Conservation (phyloP, 2,888 invertebrate genomes). For the Sabatieria punctata region DNA sequence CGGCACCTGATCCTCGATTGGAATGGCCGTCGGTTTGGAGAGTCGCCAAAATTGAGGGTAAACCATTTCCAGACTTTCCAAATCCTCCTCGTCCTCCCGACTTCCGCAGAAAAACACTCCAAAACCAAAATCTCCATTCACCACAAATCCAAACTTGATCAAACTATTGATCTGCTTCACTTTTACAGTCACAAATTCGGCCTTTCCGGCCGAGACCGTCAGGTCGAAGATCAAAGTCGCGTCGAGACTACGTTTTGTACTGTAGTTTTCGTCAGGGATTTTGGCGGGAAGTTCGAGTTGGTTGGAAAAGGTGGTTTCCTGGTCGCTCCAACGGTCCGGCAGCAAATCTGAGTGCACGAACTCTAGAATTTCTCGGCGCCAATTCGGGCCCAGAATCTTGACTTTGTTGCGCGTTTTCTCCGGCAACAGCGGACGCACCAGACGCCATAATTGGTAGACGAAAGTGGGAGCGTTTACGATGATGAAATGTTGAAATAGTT, state of each 20-base stretch:
- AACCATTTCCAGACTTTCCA: neutral
- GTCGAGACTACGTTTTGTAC: neutral
- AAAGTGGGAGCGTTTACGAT: neutral
- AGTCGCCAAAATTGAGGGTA: neutral
- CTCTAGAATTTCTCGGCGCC: neutral
- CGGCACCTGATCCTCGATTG: neutral
- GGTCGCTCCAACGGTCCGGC: neutral
- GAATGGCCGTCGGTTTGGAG: neutral
- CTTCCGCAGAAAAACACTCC: neutral
- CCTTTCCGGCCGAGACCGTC: neutral
- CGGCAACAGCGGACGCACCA: neutral
- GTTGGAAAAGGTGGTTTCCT: too few relatives aligned
- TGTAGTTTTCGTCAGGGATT: neutral
- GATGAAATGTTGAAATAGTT: neutral
- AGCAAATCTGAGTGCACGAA: neutral
- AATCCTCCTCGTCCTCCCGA: neutral
- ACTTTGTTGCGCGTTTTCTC: neutral
- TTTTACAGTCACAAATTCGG: neutral
- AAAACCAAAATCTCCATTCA: neutral
- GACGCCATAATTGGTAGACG: neutral
- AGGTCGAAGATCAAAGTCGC: too few relatives aligned
- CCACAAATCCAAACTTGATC: neutral
- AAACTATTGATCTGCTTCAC: neutral
- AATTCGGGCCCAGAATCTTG: neutral
- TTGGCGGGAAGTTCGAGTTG: too few relatives aligned